phyloP scores from a whole-genome alignment of 2,113 vertebrate species.

The Bubalus kerabau region DNA sequence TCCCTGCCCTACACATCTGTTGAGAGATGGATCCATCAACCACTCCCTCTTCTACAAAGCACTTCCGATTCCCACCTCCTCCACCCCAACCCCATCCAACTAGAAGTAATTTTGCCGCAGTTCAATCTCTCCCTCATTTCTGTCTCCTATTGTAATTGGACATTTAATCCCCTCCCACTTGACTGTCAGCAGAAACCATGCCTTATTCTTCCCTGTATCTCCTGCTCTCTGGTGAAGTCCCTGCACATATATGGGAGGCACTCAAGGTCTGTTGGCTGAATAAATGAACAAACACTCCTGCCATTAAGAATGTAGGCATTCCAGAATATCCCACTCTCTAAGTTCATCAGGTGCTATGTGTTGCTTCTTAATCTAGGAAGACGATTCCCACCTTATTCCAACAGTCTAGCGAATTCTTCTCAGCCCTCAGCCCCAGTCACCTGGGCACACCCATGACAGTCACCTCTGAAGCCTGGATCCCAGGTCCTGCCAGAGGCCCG shows the following conservation, averaged over 20 bases:
- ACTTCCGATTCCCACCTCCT: neutral
- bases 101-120: neutral
- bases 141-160: neutral
- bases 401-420: rapidly evolving
- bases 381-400: neutral
- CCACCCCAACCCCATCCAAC: neutral
- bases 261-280: neutral
- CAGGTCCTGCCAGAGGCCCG: neutral
- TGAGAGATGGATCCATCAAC: neutral
- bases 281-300: neutral
- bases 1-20: neutral
- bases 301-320: neutral
- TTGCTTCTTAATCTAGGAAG: neutral
- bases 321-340: neutral
- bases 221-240: neutral
- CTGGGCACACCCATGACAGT: neutral
- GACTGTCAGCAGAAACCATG: neutral
- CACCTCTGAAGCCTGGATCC: neutral
- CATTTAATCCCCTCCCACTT: neutral
- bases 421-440: neutral
- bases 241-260: neutral
- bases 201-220: neutral
- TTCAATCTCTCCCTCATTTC: neutral
- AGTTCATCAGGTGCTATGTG: neutral
- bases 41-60: neutral